Base-by-base conservation (phyloP, 2,113 vertebrate species). In the Colius striatus region DNA sequence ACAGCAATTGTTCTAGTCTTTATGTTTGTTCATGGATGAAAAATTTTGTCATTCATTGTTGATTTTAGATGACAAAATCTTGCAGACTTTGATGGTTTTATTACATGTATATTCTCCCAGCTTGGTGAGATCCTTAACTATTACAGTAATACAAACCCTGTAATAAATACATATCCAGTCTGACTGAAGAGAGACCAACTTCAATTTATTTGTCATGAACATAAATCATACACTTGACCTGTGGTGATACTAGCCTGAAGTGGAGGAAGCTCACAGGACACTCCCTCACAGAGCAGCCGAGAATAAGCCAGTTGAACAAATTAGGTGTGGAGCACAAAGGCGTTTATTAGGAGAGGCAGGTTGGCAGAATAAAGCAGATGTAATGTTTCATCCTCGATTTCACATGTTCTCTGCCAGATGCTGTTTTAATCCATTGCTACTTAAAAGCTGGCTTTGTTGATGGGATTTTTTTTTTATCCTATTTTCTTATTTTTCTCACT, bases 401-500 rank as follows among this genome's bases (percentile, higher is more conserved):
- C 87, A 71, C 55, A 47, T 53, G 23, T 73, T 68, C 38, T 77
- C 54, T 84, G 68, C 65, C 70, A 76, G 34, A 11, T 82, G 55
- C 84, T 95, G 11, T 82, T 82, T 88, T 61, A 85, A 78, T 82
- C 51, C 11, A 4, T 88, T 85, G 74, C 68, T 82, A 66, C n/a
- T 71, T 85, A 70, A 53, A 82, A 74, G 22, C 9, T 78, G 51
- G 4, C 48, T 85, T 82, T 82, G 57, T 25, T 43, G 45, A 32
- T 53, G n/a, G 30, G 20, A 21, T 38, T 27, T 53, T 74, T 88
- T 74, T 88, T 62, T 1, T 7, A 50, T 57, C 32, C 41, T 57
- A 21, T 74, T 94, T 91, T 87, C 25, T 51, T 81, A 18, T 70
- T 88, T n/a, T 94, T 78, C 61, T 88, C 83, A 84, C 63, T 87